Evolutionary conservation across 2,797 vertebrate species (phyloP), one percentile per base, ranked within the genome.

Genomic region (Poecilia wingei): DNA sequence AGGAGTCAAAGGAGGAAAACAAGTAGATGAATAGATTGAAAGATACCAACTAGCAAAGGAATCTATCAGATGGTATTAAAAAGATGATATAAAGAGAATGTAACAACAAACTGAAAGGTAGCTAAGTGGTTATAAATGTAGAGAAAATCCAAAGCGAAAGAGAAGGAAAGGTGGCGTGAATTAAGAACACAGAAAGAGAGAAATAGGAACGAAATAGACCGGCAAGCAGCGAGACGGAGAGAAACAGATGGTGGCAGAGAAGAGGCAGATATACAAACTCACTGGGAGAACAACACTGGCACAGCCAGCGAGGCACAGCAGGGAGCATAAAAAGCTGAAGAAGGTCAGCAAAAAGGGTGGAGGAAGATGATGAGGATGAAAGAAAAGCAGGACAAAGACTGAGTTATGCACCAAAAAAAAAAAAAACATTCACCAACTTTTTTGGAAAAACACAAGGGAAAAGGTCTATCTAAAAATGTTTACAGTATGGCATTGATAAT

Each of bases 191-290:
- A 49, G 49, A 64, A 68, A 83, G 82, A 14, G 16, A 43, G 51
- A 36, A 47, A 20, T 66, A 69, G 46, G 22, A 73, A 13, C 7
- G 31, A n/a, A 41, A 74, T 39, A n/a, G 33, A 74, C 72, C 12
- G 8, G 28, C 49, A 55, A 28, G 51, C 13, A 72, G 55, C 33
- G 41, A 72, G 79, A 78, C 69, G 82, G 82, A 82, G 81, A 85
- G 89, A 92, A 83, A 88, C 92, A 92, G 92, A 91, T 92, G 92
- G 91, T 79, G 79, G 87, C 81, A 49, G 86, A 91, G 86, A 88
- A 92, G 82, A 92, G 83, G 83, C 89, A 93, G 90, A 93, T 84
- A 93, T 84, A 92, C 80, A 91, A 93, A 88, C 82, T 90, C 88
- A 79, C 88, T 86, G 75, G 84, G 88, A 92, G 87, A 83, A 90